Evolutionary conservation across 1,140 invertebrate genomes (phyloP).

Genomic region (Tetramorium simillimum): DNA sequence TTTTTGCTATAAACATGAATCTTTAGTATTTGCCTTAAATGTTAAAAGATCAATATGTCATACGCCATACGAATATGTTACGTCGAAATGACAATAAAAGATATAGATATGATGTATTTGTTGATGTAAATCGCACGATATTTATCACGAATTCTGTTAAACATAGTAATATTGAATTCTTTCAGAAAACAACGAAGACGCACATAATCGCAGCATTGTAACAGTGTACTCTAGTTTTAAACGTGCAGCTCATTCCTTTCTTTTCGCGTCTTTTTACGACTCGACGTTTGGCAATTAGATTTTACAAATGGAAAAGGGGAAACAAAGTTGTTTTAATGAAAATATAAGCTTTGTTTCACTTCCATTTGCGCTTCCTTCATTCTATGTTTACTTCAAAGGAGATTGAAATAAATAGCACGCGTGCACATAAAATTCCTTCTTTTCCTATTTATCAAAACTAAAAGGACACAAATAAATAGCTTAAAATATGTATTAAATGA

Average conservation of each 20-base stretch:
- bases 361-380: conserved; percentile 30
- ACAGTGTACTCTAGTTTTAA: neutral
- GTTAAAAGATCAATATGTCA: neutral
- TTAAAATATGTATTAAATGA: neutral
- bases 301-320: conserved; percentile 21
- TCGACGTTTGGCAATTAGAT: conserved; percentile 20
- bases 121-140: no score
- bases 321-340: conserved; percentile 43
- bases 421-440: neutral
- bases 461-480: neutral
- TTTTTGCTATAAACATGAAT: neutral
- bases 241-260: conserved; percentile 15
- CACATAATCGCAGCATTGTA: neutral
- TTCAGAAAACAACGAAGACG: neutral
- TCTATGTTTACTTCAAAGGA: conserved; percentile 2
- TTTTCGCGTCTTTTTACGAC: conserved; percentile 5
- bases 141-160: conserved; percentile 1
- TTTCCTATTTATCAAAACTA: conserved; percentile 1
- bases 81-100: neutral
- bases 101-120: neutral
- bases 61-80: neutral
- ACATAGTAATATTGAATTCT: neutral
- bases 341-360: conserved; percentile 52
- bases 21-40: neutral
- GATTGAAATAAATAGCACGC: conserved; percentile 1